Evolutionary conservation across 2,113 vertebrate species (phyloP), one percentile per base, ranked within the genome.

Genomic region (Heliornis fulica): DNA sequence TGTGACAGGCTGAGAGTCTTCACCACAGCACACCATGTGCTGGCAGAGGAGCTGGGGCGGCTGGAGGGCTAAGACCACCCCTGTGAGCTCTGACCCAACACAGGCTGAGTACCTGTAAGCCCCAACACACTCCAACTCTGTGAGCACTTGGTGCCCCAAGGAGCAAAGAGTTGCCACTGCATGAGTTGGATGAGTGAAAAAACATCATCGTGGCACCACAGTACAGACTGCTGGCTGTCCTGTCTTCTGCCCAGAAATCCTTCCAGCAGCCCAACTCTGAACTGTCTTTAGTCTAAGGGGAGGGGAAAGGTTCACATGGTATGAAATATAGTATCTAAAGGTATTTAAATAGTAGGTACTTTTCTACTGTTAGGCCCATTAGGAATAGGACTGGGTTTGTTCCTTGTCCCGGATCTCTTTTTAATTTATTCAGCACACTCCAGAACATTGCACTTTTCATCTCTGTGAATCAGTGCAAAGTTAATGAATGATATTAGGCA

Each of bases 281-380:
- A 40, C 19, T 57, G 36, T 25, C 22, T 56, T 81, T 29, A 20
- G 46, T 11, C 38, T 36, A 20, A 29, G 3, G 7, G 13, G 10
- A 10, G 2, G 12, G 28, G 3, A 41, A 51, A 53, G 15, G 21
- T 2, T 6, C 14, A 38, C 12, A 2, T 0, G 45, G 31, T 29
- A 34, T 7, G 17, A 26, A 63, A 48, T 5, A 4, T 7, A 57
- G 29, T 8, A 60, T 11, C 43, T 53, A 88, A 83, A 59, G 31
- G 4, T 15, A 56, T 61, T 68, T 23, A 64, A 88, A 48, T 13
- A 28, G 51, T 1, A 18, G 29, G 5, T 14, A 3, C 57, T 56
- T 56, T 32, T 31, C 15, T 41, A 83, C 38, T 38, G 36, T n/a
- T 89, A 59, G 78, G 43, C 36, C 51, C 68, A 36, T 23, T 20